Evolutionary conservation across 2,888 invertebrate genomes (phyloP).

Genomic region (Axea sp.): DNA sequence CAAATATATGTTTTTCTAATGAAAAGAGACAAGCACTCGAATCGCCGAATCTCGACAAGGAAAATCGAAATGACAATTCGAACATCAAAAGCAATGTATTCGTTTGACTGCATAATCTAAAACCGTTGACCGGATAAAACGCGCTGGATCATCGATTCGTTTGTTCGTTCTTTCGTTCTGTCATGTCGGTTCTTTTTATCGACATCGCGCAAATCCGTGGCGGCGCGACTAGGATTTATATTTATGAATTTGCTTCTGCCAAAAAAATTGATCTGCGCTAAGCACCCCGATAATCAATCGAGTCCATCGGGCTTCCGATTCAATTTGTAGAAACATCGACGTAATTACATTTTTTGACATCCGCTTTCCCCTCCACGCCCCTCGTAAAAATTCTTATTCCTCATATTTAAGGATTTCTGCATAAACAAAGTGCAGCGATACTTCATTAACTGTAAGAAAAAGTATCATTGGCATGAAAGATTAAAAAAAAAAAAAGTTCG

Average conservation of each 20-base stretch:
- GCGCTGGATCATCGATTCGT: constrained; percentile 27
- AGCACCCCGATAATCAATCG: constrained; percentile 46
- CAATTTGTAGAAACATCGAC: constrained; percentile 34
- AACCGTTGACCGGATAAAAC: constrained; percentile 13
- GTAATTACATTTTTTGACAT: constrained; percentile 46
- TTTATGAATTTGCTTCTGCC: constrained; percentile 22
- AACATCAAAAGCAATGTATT: constrained; percentile 24
- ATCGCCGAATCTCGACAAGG: neutral
- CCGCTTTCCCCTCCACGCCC: constrained; percentile 1
- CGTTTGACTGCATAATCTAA: constrained; percentile 37
- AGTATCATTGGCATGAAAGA: too few relatives aligned
- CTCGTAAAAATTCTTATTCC: constrained; percentile 2
- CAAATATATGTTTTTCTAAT: constrained; percentile 7
- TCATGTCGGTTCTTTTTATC: constrained; percentile 33
- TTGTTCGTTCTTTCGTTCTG: constrained; percentile 23
- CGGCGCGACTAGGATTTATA: constrained; percentile 14
- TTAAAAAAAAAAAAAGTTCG: too few relatives aligned
- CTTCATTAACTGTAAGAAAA: too few relatives aligned
- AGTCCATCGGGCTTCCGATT: constrained; percentile 31
- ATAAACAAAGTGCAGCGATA: too few relatives aligned
- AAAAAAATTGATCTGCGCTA: constrained; percentile 5
- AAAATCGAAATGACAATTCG: constrained; percentile 28
- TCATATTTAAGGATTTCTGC: constrained; percentile 11
- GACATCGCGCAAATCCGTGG: neutral
- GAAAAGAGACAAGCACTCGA: neutral